Percentiles rank a stretch among this genome's conserved stretches.
Evolutionary conservation across 2,113 vertebrate species (phyloP).

Genomic region (Proterorhinus semilunaris): DNA sequence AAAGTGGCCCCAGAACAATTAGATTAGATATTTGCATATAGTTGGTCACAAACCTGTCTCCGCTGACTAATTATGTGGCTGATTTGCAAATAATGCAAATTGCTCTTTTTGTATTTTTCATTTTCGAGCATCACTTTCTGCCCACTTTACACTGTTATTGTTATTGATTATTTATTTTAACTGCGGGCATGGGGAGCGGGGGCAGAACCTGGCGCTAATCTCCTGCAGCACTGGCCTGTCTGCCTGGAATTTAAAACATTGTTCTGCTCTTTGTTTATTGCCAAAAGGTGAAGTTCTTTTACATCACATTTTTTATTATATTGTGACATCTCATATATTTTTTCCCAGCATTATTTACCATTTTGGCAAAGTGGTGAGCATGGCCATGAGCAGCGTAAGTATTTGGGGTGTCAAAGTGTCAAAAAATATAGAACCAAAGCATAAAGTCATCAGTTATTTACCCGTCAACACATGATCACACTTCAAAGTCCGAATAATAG

Average conservation of each 20-base stretch:
- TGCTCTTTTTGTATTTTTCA: conserved; percentile 35
- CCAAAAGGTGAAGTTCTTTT: not conserved
- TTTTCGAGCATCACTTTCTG: conserved; percentile 1
- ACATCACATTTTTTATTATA: too few species aligned
- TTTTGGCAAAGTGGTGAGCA: too few species aligned
- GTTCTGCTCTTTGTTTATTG: conserved; percentile 18
- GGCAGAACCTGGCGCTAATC: conserved; percentile 49
- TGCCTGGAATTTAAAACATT: not conserved
- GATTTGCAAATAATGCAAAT: conserved; percentile 38
- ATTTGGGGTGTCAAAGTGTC: too few species aligned
- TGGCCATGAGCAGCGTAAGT: too few species aligned
- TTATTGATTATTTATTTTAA: conserved; percentile 2
- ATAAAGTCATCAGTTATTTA: too few species aligned
- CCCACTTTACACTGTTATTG: conserved; percentile 17
- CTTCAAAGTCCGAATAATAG: too few species aligned
- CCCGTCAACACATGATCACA: too few species aligned
- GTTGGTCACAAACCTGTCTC: conserved; percentile 54
- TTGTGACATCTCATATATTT: too few species aligned
- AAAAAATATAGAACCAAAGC: too few species aligned
- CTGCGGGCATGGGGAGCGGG: conserved; percentile 44
- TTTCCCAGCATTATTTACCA: too few species aligned
- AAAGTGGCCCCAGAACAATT: conserved; percentile 56
- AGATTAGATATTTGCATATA: conserved; percentile 61
- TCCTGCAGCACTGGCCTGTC: conserved; percentile 23
- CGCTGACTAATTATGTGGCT: conserved; percentile 58